phyloP scores from a whole-genome alignment of 1,140 invertebrate genomes.

The Nasonia vitripennis region DNA sequence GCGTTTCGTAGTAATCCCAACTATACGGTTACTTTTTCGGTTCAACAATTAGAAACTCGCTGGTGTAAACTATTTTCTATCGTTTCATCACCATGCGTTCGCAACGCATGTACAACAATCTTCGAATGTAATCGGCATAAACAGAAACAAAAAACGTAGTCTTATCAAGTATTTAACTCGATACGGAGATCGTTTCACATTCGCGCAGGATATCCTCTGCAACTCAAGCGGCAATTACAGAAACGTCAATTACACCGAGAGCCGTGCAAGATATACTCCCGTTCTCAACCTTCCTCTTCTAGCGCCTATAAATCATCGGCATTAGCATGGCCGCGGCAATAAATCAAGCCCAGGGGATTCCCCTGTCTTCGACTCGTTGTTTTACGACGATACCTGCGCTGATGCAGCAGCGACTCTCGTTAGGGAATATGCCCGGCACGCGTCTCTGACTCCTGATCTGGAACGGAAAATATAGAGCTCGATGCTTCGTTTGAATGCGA shows the following conservation, averaged over 20 bases:
- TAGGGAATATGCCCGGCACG: not conserved
- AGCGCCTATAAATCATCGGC: not conserved
- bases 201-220: not conserved
- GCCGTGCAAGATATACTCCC: not conserved
- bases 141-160: too few relatives aligned
- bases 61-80: not conserved
- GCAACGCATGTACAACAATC: not conserved
- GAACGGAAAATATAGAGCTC: not conserved
- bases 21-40: not conserved
- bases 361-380: not conserved
- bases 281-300: not conserved
- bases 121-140: too few relatives aligned
- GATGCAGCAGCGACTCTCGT: not conserved
- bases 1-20: not conserved
- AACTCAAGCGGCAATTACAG: not conserved
- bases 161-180: not conserved
- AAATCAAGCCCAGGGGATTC: conserved; percentile 3
- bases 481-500: not conserved
- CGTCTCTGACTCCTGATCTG: not conserved
- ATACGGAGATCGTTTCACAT: not conserved
- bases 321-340: not conserved
- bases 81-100: not conserved
- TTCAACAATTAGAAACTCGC: conserved; percentile 16
- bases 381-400: not conserved
- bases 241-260: conserved; percentile 1